A percentile compares a stretch with the other conserved stretches of the same genome.
Evolutionary conservation across 2,113 vertebrate species (phyloP).

Genomic region (Genyomyrus donnyi): DNA sequence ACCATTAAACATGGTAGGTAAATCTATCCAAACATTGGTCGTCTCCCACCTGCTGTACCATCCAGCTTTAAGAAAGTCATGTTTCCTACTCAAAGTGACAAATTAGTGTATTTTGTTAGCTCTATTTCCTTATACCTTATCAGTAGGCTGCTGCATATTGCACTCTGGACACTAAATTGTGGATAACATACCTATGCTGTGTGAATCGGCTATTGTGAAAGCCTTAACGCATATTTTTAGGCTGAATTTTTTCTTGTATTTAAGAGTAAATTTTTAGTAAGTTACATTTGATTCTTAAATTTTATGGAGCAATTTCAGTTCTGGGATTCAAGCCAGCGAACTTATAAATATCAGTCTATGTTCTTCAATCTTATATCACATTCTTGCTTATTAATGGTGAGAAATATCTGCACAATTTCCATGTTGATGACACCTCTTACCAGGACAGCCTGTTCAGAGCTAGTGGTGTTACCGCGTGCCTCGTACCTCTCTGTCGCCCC

Average conservation of each 20-base stretch:
- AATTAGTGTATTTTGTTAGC: neutral
- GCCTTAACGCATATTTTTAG: neutral
- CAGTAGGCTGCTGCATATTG: neutral
- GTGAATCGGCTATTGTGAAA: neutral
- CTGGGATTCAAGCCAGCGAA: neutral
- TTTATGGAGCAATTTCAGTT: neutral
- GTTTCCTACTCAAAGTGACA: neutral
- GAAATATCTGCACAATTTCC: neutral
- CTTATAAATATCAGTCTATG: neutral
- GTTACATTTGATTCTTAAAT: neutral
- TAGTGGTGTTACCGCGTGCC: neutral
- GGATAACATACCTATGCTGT: neutral
- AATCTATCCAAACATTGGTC: neutral
- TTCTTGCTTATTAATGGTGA: neutral
- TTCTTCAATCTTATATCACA: neutral
- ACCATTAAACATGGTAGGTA: constrained; percentile 80
- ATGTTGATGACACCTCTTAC: neutral
- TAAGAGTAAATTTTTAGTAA: neutral
- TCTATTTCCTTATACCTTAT: neutral
- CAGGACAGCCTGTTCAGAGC: neutral
- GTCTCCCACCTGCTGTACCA: neutral
- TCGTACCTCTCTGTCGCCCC: neutral
- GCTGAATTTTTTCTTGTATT: neutral
- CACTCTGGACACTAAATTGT: neutral
- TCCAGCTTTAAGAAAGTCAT: neutral